These are phyloP conservation scores for Drosophila cognata DNA, from an alignment of 2,888 invertebrate species.

Conservation along the genomic window DNA sequence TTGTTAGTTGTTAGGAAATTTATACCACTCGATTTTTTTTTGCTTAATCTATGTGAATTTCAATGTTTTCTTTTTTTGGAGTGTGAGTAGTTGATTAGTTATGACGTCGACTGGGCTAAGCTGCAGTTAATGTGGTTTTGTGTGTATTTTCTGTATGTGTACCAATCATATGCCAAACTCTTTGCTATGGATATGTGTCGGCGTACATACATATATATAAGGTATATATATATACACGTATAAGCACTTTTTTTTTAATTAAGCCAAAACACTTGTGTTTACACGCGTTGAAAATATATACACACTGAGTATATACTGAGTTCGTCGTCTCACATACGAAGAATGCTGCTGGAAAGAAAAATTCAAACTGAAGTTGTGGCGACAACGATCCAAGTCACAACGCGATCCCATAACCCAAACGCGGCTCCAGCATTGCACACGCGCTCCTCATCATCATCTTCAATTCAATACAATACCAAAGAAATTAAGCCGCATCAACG, in stretches of 20 bases:
- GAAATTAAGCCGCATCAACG: conserved; percentile 71
- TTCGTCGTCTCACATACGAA: conserved; percentile 42
- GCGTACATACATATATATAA: conserved; percentile 28
- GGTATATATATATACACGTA: conserved; percentile 15
- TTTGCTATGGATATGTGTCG: conserved; percentile 32
- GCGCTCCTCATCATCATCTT: conserved; percentile 57
- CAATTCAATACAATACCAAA: conserved; percentile 61
- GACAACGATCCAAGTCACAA: conserved; percentile 60
- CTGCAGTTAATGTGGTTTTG: conserved; percentile 21
- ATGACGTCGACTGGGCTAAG: conserved; percentile 26
- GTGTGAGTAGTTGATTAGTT: conserved; percentile 7
- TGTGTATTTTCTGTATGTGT: conserved; percentile 11
- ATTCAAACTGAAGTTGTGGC: conserved; percentile 80
- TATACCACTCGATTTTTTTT: not conserved
- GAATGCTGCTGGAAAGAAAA: conserved; percentile 70
- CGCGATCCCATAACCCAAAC: conserved; percentile 57
- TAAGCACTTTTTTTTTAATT: conserved; percentile 63
- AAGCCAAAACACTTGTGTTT: conserved; percentile 80
- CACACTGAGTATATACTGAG: conserved; percentile 33
- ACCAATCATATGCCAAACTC: conserved; percentile 20
- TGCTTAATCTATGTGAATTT: not conserved
- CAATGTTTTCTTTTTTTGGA: not conserved
- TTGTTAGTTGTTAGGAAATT: not conserved
- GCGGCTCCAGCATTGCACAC: conserved; percentile 73
- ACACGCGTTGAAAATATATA: conserved; percentile 67